phyloP scores from a whole-genome alignment of 92 coral and sea anemone species.

The Hydrozoanthus gracilis region DNA sequence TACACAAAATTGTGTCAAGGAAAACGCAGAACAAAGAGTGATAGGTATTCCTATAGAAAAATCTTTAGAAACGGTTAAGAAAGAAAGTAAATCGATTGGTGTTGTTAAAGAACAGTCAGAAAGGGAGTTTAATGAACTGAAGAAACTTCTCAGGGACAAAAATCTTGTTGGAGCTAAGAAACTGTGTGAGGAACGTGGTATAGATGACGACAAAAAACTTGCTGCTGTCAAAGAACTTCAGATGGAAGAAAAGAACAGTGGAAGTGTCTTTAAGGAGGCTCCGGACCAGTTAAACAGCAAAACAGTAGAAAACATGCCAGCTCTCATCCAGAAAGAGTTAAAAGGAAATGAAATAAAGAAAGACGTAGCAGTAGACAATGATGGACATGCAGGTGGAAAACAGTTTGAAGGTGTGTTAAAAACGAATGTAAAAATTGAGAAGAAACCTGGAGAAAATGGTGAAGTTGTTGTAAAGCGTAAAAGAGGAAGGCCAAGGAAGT shows the following conservation, averaged over 20 bases:
- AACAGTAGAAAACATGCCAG: background rate
- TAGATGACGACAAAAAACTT: slow-evolving; percentile 30
- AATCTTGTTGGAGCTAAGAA: slow-evolving; percentile 38
- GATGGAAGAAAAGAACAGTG: slow-evolving; percentile 12
- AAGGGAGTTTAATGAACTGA: slow-evolving; percentile 22
- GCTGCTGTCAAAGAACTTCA: slow-evolving; percentile 27
- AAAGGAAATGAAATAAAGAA: background rate
- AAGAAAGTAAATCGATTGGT: background rate
- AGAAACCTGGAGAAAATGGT: slow-evolving; percentile 23
- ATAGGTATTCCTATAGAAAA: background rate
- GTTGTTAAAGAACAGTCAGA: background rate
- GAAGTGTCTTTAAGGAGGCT: background rate
- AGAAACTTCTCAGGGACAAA: slow-evolving; percentile 35
- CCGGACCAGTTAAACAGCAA: background rate
- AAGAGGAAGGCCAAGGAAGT: slow-evolving; percentile 45
- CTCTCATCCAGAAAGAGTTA: background rate
- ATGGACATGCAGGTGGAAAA: background rate
- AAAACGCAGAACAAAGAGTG: background rate
- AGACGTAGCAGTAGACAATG: background rate
- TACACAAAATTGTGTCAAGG: background rate
- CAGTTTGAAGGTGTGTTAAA: background rate
- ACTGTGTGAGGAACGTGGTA: slow-evolving; percentile 27
- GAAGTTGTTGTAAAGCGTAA: slow-evolving; percentile 34
- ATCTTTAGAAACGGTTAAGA: background rate
- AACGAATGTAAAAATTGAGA: background rate